These are phyloP conservation scores for Palythoa heliodiscus DNA, from an alignment of 92 coral and sea anemone genomes.

Conservation along the genomic window DNA sequence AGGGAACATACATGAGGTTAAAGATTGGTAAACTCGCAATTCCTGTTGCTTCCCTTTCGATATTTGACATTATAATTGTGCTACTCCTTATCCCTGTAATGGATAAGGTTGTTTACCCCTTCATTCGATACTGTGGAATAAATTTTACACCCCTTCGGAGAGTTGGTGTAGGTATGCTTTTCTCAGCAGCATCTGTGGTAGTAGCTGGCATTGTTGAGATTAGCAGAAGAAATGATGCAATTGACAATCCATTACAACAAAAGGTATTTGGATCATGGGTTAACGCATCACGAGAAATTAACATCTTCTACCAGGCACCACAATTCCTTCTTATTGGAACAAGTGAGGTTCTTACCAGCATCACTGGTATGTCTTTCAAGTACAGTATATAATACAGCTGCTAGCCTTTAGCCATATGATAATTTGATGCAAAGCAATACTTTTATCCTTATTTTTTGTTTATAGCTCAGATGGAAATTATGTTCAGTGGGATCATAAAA, in stretches of 20 bases:
- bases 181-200: slow-evolving; percentile 77
- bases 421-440: too few relatives aligned
- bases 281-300: slow-evolving; percentile 59
- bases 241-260: not conserved
- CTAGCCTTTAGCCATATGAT: too few relatives aligned
- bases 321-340: slow-evolving; percentile 86
- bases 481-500: too few relatives aligned
- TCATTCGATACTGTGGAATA: slow-evolving; percentile 70
- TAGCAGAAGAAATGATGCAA: slow-evolving; percentile 36
- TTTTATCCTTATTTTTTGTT: too few relatives aligned
- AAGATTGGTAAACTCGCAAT: slow-evolving; percentile 42
- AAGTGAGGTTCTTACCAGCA: slow-evolving; percentile 82
- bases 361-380: slow-evolving; percentile 68
- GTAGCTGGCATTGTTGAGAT: slow-evolving; percentile 84
- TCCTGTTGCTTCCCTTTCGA: slow-evolving; percentile 73
- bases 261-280: slow-evolving; percentile 40
- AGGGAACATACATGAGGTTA: slow-evolving; percentile 85
- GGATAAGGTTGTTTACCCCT: slow-evolving; percentile 89
- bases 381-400: too few relatives aligned
- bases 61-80: slow-evolving; percentile 68
- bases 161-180: slow-evolving; percentile 87
- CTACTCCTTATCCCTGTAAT: slow-evolving; percentile 81
- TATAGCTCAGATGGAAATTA: too few relatives aligned
- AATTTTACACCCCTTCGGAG: slow-evolving; percentile 81
- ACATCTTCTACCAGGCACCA: slow-evolving; percentile 89